A percentile compares a stretch with the other conserved stretches of the same genome.
Evolutionary conservation across 1,140 invertebrate genomes (phyloP).

Genomic region (Tetraneura akinire): DNA sequence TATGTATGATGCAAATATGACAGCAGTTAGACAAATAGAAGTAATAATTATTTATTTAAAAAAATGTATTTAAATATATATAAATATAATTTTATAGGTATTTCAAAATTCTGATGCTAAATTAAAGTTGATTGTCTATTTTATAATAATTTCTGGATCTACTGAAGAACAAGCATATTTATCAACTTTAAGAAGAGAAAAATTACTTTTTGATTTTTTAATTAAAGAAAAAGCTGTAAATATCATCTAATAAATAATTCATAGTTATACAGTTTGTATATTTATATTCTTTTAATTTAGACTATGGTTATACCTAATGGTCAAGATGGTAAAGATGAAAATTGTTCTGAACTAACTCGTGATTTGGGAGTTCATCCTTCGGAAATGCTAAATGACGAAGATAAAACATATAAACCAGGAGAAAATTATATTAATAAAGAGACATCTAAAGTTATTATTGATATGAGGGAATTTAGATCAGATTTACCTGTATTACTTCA

Average conservation of each 20-base stretch:
- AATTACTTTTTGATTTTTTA: constrained; percentile 89
- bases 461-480: constrained; percentile 97
- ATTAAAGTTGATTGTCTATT: constrained; percentile 75
- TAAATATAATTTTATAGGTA: constrained; percentile 63
- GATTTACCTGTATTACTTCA: constrained; percentile 94
- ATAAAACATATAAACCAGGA: constrained; percentile 68
- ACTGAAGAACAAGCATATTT: constrained; percentile 95
- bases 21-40: constrained; percentile 85
- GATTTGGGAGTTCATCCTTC: constrained; percentile 57
- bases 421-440: constrained; percentile 59
- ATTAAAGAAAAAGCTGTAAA: constrained; percentile 88
- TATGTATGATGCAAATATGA: constrained; percentile 87
- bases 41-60: constrained; percentile 59
- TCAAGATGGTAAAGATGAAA: constrained; percentile 81
- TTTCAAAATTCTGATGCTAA: constrained; percentile 68
- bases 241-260: constrained; percentile 52
- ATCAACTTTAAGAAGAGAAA: constrained; percentile 85
- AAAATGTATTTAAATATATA: neutral
- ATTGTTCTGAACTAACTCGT: constrained; percentile 67
- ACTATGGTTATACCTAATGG: constrained; percentile 90
- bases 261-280: neutral
- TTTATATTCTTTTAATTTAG: constrained; percentile 60
- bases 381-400: constrained; percentile 58
- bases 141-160: constrained; percentile 84
- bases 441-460: constrained; percentile 80